Evolutionary conservation across 2,888 invertebrate species (phyloP).

Genomic region (Melikaiella ostensackeni): DNA sequence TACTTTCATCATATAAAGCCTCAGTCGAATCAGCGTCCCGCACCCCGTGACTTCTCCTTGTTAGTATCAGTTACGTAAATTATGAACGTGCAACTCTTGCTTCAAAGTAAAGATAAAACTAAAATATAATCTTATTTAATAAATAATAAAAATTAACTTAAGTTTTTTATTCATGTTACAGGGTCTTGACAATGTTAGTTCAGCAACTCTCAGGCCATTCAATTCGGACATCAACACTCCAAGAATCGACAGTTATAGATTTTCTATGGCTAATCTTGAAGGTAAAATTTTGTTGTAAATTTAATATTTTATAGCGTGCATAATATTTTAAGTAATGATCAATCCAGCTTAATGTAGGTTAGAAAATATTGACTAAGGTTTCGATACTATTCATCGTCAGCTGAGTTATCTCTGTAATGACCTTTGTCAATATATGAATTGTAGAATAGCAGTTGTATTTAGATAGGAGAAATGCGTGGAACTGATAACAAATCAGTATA

Average conservation of each 20-base stretch:
- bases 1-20: too few relatives aligned
- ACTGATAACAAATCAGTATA: neutral
- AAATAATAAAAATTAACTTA: conserved; percentile 19
- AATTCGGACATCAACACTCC: conserved; percentile 87
- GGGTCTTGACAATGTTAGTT: conserved; percentile 84
- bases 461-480: neutral
- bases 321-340: neutral
- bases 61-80: conserved; percentile 1
- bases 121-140: neutral
- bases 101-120: neutral
- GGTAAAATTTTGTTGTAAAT: conserved; percentile 72
- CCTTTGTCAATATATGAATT: conserved; percentile 12
- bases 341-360: neutral
- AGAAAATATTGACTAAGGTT: neutral
- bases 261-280: conserved; percentile 97
- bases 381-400: neutral
- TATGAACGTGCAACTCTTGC: neutral
- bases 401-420: neutral
- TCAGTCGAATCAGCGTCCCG: too few relatives aligned
- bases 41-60: too few relatives aligned
- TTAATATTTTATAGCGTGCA: neutral
- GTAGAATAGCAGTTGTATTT: neutral
- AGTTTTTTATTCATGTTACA: conserved; percentile 76
- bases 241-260: conserved; percentile 92
- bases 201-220: conserved; percentile 82